Percentiles rank a stretch among this genome's conserved stretches.
These are phyloP conservation scores for Empidonax traillii DNA, from an alignment of 2,113 vertebrate genomes.

Conservation along the genomic window DNA sequence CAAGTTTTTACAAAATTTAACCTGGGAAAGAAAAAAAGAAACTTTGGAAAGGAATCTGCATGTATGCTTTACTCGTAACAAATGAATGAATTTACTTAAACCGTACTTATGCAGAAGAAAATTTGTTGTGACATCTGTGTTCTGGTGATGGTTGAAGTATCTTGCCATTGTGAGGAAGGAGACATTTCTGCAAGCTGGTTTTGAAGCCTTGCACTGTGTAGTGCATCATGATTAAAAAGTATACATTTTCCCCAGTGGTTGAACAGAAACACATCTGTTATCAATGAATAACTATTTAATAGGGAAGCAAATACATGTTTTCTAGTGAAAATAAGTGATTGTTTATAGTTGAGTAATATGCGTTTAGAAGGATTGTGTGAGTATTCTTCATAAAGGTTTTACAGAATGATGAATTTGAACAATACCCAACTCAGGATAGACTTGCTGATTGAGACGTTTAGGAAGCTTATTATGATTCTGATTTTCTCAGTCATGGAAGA, in stretches of 20 bases:
- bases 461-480: background rate
- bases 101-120: background rate
- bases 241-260: background rate
- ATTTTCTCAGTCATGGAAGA: background rate
- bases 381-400: background rate
- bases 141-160: background rate
- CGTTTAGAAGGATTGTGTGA: background rate
- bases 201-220: background rate
- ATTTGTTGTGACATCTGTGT: background rate
- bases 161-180: background rate
- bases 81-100: background rate
- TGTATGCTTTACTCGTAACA: slow-evolving; percentile 12
- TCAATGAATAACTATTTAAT: background rate
- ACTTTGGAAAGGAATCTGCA: background rate
- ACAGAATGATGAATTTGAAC: background rate
- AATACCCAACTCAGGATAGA: background rate
- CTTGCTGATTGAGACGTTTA: background rate
- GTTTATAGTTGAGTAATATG: accelerated
- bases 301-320: background rate
- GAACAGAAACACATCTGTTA: background rate
- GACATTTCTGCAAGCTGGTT: background rate
- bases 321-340: background rate
- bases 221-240: background rate
- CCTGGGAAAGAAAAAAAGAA: background rate
- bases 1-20: slow-evolving; percentile 58